Evolutionary conservation across 2,888 invertebrate species (phyloP), one percentile per base, ranked within the genome.

Genomic region (Parascotia fuliginaria): DNA sequence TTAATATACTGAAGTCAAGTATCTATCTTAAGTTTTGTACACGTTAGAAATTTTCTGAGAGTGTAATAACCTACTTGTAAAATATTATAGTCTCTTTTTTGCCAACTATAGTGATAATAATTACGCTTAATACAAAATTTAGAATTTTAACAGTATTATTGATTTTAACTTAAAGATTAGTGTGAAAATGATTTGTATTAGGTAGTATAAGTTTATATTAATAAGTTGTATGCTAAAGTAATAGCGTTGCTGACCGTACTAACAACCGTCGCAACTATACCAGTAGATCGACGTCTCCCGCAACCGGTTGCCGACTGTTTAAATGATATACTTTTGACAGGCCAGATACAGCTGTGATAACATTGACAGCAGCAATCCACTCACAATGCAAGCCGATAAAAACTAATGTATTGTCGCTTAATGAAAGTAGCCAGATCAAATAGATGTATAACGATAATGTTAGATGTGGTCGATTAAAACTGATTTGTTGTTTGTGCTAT

Each of bases 271-370:
- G 34, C 16, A 42, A 54, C 27, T 42, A 44, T 61, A 70, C 59
- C 71, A 58, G 61, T 53, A 60, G 63, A 69, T 68, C 67, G 65
- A 66, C 33, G 54, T 46, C 64, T 59, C 57, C 65, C 62, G 63
- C 70, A 69, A 73, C 79, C 75, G 74, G 79, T 71, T 66, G 46
- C 68, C 65, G 55, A 67, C 60, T 75, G 70, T 75, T 70, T 66
- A 77, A 80, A 78, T 83, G 84, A 86, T 85, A 86, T 81, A 81
- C 81, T 81, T 87, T 81, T 87, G 87, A 87, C 87, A 81, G 83
- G 55, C 37, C 59, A 70, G 82, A 87, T 85, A 80, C 77, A 72
- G 70, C 44, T 43, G 38, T 65, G 85, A 87, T 84, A 80, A 75
- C 55, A 76, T 52, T 77, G 87, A 78, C 78, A 79, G 78, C 73